Percentiles rank a stretch among this genome's conserved stretches.
Evolutionary conservation across 2,888 invertebrate genomes (phyloP).

Genomic region (Tridacna crocea): DNA sequence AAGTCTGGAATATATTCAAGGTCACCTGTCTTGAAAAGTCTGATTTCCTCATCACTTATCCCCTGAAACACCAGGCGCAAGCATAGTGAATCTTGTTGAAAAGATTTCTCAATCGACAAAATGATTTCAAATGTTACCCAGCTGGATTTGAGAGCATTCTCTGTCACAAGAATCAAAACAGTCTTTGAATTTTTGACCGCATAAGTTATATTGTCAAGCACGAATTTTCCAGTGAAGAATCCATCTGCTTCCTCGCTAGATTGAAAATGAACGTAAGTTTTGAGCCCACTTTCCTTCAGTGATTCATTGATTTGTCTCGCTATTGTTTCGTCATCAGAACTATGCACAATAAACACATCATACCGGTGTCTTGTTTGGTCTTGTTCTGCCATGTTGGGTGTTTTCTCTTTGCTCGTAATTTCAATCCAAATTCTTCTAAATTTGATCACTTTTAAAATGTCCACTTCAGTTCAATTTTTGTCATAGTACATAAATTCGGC

Average conservation of each 20-base stretch:
- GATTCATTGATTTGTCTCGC: conserved; percentile 29
- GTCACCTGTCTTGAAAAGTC: conserved; percentile 36
- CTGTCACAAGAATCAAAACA: conserved; percentile 45
- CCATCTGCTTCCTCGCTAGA: conserved; percentile 12
- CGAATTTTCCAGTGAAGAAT: conserved; percentile 38
- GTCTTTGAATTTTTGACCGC: conserved; percentile 36
- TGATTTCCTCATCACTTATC: conserved; percentile 30
- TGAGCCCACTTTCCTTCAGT: conserved; percentile 13
- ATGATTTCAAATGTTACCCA: conserved; percentile 52
- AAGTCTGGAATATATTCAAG: conserved; percentile 34
- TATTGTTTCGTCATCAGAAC: conserved; percentile 28
- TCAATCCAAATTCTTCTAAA: too few species aligned
- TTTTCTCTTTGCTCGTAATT: too few species aligned
- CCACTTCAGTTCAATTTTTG: too few species aligned
- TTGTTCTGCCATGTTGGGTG: not conserved
- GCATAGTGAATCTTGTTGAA: conserved; percentile 41
- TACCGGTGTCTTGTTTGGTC: conserved; percentile 11
- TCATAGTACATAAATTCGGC: too few species aligned
- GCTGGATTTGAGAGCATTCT: conserved; percentile 34
- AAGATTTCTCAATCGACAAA: conserved; percentile 46
- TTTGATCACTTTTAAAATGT: too few species aligned
- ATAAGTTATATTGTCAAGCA: conserved; percentile 38
- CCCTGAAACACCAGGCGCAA: conserved; percentile 40
- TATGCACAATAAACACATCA: conserved; percentile 52
- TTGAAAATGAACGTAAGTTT: conserved; percentile 41